A percentile compares a stretch with the other conserved stretches of the same genome.
Conservation (phyloP, 2,888 invertebrate genomes). For the Drosophila crucigera region DNA sequence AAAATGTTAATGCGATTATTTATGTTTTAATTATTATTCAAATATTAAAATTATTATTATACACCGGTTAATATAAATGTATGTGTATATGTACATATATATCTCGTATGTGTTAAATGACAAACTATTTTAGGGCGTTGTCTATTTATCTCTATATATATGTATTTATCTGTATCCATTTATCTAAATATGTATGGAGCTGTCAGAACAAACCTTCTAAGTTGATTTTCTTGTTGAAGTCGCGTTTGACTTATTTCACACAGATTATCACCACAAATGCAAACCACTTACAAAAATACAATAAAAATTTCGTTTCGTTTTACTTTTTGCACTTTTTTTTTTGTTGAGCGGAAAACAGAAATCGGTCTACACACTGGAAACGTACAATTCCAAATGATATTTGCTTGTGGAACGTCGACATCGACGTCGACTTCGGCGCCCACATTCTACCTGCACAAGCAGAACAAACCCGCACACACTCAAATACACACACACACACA, state of each 20-base stretch:
- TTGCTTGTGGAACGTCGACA: conserved; percentile 36
- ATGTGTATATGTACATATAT: neutral
- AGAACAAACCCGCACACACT: neutral
- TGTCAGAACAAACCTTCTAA: conserved; percentile 40
- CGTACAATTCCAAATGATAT: conserved; percentile 75
- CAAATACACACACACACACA: neutral
- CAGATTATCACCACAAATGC: conserved; percentile 8
- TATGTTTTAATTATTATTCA: conserved; percentile 3
- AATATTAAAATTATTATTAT: neutral
- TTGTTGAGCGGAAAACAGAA: conserved; percentile 44
- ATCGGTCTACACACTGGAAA: conserved; percentile 85
- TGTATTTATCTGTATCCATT: neutral
- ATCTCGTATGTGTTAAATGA: conserved; percentile 6
- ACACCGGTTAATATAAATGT: conserved; percentile 8
- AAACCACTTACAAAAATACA: conserved; percentile 21
- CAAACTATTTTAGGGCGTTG: conserved; percentile 3
- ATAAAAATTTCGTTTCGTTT: conserved; percentile 1
- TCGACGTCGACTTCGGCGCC: conserved; percentile 14
- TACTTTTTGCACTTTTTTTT: conserved; percentile 10
- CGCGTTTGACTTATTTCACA: neutral
- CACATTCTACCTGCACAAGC: conserved; percentile 11
- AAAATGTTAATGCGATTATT: conserved; percentile 20
- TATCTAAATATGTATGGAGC: conserved; percentile 1
- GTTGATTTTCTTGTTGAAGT: neutral
- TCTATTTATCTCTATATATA: neutral